Evolutionary conservation across 2,113 vertebrate species (phyloP).

Genomic region (Ciconia maguari): DNA sequence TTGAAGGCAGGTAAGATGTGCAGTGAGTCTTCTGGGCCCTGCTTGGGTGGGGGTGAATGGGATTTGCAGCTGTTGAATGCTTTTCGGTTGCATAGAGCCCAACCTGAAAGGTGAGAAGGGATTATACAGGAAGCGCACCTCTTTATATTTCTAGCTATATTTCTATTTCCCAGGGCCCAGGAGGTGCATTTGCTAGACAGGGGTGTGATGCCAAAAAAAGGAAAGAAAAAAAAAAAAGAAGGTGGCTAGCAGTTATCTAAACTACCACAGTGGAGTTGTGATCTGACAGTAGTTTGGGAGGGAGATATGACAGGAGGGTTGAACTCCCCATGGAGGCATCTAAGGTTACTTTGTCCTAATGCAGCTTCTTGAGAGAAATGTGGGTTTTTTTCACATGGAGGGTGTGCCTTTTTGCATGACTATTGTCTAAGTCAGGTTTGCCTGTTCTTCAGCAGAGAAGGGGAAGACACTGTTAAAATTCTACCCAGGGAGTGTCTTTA

Average conservation of each 20-base stretch:
- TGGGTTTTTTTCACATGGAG: background rate
- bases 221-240: background rate
- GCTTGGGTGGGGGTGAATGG: constrained; percentile 53
- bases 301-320: background rate
- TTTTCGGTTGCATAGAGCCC: constrained; percentile 40
- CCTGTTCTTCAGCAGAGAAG: background rate
- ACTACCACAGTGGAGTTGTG: background rate
- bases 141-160: background rate
- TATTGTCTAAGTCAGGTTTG: background rate
- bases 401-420: background rate
- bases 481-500: background rate
- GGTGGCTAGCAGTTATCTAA: background rate
- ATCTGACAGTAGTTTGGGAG: background rate
- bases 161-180: background rate
- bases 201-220: background rate
- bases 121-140: background rate
- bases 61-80: constrained; percentile 25
- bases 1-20: constrained; percentile 49
- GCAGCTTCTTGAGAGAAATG: background rate
- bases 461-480: background rate
- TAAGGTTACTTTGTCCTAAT: background rate
- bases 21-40: constrained; percentile 65
- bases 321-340: background rate
- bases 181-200: background rate
- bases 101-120: constrained; percentile 52